These are phyloP conservation scores for Lethenteron reissneri DNA, from an alignment of 2,113 vertebrate genomes.

Conservation along the genomic window DNA sequence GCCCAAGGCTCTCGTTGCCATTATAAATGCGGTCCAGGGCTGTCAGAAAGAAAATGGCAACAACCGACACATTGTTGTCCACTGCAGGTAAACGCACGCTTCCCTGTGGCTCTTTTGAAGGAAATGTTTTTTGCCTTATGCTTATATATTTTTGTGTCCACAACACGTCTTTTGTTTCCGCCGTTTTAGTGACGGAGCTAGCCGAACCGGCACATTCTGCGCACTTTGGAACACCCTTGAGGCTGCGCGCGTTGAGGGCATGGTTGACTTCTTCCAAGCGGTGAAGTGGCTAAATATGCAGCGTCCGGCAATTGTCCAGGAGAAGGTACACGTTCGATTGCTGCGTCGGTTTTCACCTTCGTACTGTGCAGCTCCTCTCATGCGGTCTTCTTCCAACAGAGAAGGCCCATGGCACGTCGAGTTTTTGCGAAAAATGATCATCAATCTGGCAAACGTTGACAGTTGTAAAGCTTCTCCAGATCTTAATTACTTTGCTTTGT, in stretches of 20 bases:
- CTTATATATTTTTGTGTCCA: neutral
- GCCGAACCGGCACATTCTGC: slow-evolving; percentile 52
- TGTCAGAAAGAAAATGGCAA: neutral
- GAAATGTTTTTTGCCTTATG: too few species aligned
- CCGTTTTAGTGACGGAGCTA: slow-evolving; percentile 45
- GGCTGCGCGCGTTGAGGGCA: slow-evolving; percentile 50
- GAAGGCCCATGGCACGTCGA: too few species aligned
- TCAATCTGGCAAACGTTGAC: too few species aligned
- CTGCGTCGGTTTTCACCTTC: too few species aligned
- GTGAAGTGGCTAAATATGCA: slow-evolving; percentile 53
- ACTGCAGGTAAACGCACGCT: neutral
- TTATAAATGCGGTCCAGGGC: neutral
- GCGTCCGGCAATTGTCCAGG: slow-evolving; percentile 35
- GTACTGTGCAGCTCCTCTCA: too few species aligned
- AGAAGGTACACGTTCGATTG: slow-evolving; percentile 21
- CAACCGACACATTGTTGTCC: neutral
- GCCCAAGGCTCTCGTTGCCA: neutral
- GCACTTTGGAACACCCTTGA: slow-evolving; percentile 67
- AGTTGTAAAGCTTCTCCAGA: too few species aligned
- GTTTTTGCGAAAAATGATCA: too few species aligned
- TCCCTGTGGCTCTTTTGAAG: too few species aligned
- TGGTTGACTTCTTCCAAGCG: slow-evolving; percentile 69
- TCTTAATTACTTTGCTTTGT: too few species aligned
- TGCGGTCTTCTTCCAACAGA: too few species aligned
- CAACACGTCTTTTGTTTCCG: neutral